Percentiles rank a stretch among this genome's conserved stretches.
These are phyloP conservation scores for Phacellophora camtschatica DNA, from an alignment of 30 jellyfish, hydroid and myxozoan genomes.

Conservation along the genomic window DNA sequence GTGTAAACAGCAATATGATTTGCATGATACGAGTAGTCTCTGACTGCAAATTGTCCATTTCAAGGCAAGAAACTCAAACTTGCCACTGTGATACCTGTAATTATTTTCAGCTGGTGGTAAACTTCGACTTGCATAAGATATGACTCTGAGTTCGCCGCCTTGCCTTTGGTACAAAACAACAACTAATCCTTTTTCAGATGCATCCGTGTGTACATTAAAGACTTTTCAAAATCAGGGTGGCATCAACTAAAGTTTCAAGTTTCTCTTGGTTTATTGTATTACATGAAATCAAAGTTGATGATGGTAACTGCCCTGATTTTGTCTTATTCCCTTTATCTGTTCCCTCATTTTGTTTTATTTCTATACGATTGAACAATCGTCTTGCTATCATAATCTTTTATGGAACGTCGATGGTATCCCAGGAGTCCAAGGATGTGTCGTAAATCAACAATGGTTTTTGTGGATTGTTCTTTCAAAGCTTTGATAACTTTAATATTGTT, in stretches of 20 bases:
- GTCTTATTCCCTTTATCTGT: background rate
- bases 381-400: slow-evolving; percentile 22
- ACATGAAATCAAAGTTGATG: slow-evolving; percentile 22
- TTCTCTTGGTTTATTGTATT: slow-evolving; percentile 6
- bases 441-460: slow-evolving; percentile 48
- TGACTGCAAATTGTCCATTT: slow-evolving; percentile 36
- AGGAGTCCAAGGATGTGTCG: slow-evolving; percentile 24
- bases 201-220: slow-evolving; percentile 36
- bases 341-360: background rate
- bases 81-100: slow-evolving; percentile 29
- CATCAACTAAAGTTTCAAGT: slow-evolving; percentile 17
- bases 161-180: slow-evolving; percentile 42
- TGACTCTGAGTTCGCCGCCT: slow-evolving; percentile 15
- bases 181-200: slow-evolving; percentile 40
- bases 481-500: slow-evolving; percentile 21
- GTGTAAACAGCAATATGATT: slow-evolving; percentile 27
- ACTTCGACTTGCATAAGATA: slow-evolving; percentile 45
- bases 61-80: slow-evolving; percentile 36
- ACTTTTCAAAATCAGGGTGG: too few relatives aligned
- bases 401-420: slow-evolving; percentile 43
- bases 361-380: slow-evolving; percentile 20
- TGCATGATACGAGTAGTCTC: slow-evolving; percentile 13
- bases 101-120: slow-evolving; percentile 41
- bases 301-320: slow-evolving; percentile 26
- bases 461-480: slow-evolving; percentile 2